Evolutionary conservation across 2,113 vertebrate genomes (phyloP).

Genomic region (Lophius piscatorius): DNA sequence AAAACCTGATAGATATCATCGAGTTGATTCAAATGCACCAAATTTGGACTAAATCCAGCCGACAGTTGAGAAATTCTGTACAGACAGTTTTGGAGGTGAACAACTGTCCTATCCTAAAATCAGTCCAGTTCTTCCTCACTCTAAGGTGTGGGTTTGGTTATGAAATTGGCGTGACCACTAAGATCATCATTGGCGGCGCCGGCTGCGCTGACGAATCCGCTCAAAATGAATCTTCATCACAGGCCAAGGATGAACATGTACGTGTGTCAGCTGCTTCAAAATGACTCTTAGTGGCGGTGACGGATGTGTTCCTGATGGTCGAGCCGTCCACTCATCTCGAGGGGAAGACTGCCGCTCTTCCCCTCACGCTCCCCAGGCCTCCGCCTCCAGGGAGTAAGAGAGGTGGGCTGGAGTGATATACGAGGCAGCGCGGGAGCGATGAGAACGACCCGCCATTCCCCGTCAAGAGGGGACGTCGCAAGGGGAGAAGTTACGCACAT

Average conservation of each 20-base stretch:
- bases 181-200: too few species aligned
- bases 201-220: constrained; percentile 24
- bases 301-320: constrained; percentile 64
- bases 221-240: constrained; percentile 38
- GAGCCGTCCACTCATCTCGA: constrained; percentile 50
- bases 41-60: too few species aligned
- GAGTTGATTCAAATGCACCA: too few species aligned
- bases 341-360: constrained; percentile 28
- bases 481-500: constrained; percentile 71
- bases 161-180: too few species aligned
- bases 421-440: constrained; percentile 60
- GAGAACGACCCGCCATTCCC: constrained; percentile 71
- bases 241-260: constrained; percentile 6
- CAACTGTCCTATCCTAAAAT: too few species aligned
- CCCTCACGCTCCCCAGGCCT: constrained; percentile 29
- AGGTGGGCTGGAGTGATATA: constrained; percentile 68
- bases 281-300: constrained; percentile 53
- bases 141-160: too few species aligned
- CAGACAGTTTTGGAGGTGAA: too few species aligned
- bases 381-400: constrained; percentile 37
- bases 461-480: constrained; percentile 51
- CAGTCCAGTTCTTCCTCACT: too few species aligned
- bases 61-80: too few species aligned
- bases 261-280: constrained; percentile 54
- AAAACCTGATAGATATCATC: too few species aligned